A percentile compares a stretch with the other conserved stretches of the same genome.
Evolutionary conservation across 2,113 vertebrate genomes (phyloP).

Genomic region (Anas platyrhynchos): DNA sequence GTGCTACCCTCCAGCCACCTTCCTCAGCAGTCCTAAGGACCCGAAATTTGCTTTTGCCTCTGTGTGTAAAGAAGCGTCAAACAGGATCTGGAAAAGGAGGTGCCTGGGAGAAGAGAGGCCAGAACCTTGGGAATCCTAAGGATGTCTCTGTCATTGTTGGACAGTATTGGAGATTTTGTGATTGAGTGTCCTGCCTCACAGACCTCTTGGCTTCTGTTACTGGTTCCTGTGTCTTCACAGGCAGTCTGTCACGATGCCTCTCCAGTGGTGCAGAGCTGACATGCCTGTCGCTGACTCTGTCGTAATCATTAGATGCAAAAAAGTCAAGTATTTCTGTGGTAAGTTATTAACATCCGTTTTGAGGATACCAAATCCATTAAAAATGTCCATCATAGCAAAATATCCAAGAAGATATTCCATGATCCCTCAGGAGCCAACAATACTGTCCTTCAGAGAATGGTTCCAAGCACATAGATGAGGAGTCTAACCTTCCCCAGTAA

Average conservation of each 20-base stretch:
- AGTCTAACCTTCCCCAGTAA: not conserved
- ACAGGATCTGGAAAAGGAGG: fast-evolving
- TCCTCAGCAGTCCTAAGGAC: not conserved
- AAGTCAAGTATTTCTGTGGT: not conserved
- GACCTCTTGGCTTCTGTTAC: not conserved
- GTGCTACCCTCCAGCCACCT: not conserved
- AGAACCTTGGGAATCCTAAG: fast-evolving
- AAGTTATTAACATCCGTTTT: not conserved
- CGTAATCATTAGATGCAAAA: not conserved
- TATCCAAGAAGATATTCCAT: not conserved
- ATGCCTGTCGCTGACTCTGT: not conserved
- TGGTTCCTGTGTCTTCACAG: not conserved
- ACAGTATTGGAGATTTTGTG: not conserved
- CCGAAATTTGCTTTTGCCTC: not conserved
- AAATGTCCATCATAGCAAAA: not conserved
- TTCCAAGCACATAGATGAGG: not conserved
- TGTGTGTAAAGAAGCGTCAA: fast-evolving
- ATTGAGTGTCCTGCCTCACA: not conserved
- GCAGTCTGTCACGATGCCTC: not conserved
- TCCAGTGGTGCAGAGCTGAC: not conserved
- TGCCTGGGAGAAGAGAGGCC: not conserved
- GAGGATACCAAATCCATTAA: not conserved
- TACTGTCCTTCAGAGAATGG: not conserved
- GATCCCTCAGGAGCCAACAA: not conserved
- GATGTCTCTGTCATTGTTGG: not conserved